These are phyloP conservation scores for Scaptomyza reducta DNA, from an alignment of 2,888 invertebrate genomes.

Conservation along the genomic window DNA sequence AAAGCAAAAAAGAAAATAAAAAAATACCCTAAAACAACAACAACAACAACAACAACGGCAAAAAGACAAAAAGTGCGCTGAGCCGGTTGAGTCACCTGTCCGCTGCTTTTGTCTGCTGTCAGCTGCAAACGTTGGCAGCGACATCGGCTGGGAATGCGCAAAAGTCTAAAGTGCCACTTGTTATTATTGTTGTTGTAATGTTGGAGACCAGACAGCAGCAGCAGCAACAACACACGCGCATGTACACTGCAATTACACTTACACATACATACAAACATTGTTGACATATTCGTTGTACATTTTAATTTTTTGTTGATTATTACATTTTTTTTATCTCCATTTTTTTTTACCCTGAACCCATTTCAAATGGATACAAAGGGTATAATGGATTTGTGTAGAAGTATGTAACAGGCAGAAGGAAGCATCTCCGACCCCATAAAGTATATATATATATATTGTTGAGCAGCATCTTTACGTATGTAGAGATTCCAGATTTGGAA, in stretches of 20 bases:
- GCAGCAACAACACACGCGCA: conserved; percentile 24
- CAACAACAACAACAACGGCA: conserved; percentile 1
- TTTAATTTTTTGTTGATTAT: conserved; percentile 76
- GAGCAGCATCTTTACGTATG: too few relatives aligned
- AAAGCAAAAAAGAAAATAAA: conserved; percentile 36
- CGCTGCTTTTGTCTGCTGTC: conserved; percentile 21
- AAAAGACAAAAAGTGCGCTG: conserved; percentile 29
- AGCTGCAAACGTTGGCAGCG: conserved; percentile 35
- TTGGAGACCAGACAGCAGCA: conserved; percentile 57
- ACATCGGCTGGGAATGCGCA: conserved; percentile 74
- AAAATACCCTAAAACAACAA: conserved; percentile 8
- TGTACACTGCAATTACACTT: conserved; percentile 14
- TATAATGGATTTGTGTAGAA: too few relatives aligned
- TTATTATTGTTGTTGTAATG: conserved; percentile 55
- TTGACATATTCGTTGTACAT: conserved; percentile 73
- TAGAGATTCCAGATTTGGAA: too few relatives aligned
- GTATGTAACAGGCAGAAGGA: too few relatives aligned
- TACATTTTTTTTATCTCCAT: conserved; percentile 48
- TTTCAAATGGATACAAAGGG: too few relatives aligned
- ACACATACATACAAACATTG: conserved; percentile 37
- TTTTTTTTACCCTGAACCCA: too few relatives aligned
- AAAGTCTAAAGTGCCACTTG: conserved; percentile 77
- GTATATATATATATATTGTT: too few relatives aligned
- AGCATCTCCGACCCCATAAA: too few relatives aligned
- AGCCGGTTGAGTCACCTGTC: conserved; percentile 77